A percentile compares a stretch with the other conserved stretches of the same genome.
phyloP scores from a whole-genome alignment of 1,140 invertebrate species.

The Wiebesia pumilae region DNA sequence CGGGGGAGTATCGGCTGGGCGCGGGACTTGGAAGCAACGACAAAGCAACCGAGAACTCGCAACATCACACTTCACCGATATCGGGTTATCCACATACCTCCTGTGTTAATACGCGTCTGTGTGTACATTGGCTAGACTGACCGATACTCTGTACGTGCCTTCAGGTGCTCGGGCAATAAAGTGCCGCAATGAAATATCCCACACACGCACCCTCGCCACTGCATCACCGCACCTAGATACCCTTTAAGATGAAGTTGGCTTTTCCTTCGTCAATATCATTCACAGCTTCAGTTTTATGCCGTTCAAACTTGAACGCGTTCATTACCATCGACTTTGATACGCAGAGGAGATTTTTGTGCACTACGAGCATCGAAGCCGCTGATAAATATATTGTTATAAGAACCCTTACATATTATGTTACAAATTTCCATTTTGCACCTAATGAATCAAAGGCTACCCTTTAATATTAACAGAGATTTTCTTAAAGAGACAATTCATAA shows the following conservation, averaged over 20 bases:
- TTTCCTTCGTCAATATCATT: not conserved
- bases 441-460: no score
- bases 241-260: not conserved
- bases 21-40: conserved; percentile 49
- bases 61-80: conserved; percentile 64
- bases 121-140: conserved; percentile 57
- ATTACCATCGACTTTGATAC: not conserved
- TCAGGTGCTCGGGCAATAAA: conserved; percentile 68
- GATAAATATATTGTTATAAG: no score
- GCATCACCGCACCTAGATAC: not conserved
- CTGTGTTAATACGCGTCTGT: not conserved
- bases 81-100: not conserved
- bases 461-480: no score
- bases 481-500: no score
- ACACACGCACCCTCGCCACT: conserved; percentile 5
- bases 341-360: not conserved
- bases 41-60: conserved; percentile 63
- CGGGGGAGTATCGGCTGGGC: conserved; percentile 56
- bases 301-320: not conserved
- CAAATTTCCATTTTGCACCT: no score
- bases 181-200: conserved; percentile 60
- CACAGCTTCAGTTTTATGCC: not conserved
- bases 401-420: no score
- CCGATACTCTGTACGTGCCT: conserved; percentile 67
- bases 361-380: no score